phyloP scores from a whole-genome alignment of 1,140 invertebrate species.

The Epicauta chinensis region DNA sequence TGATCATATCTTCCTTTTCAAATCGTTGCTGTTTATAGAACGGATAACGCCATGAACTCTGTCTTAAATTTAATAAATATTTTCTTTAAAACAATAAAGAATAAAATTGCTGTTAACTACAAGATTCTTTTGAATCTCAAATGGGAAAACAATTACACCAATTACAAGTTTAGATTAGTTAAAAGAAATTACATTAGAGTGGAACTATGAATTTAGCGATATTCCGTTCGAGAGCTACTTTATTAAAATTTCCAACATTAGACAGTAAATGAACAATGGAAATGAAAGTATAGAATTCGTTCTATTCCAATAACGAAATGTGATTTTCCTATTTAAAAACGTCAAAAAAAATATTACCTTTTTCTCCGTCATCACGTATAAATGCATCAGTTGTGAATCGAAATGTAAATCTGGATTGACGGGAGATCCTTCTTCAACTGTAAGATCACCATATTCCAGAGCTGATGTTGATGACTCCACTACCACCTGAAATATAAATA shows the following conservation, averaged over 20 bases:
- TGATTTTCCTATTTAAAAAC: no score
- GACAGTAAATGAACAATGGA: no score
- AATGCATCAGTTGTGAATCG: conserved; percentile 80
- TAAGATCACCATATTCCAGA: conserved; percentile 84
- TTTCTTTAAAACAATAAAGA: not conserved
- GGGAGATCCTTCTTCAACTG: conserved; percentile 70
- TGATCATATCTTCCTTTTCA: conserved; percentile 23
- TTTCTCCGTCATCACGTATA: conserved; percentile 90
- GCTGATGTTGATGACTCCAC: conserved; percentile 79
- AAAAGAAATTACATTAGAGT: no score
- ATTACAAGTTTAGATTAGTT: no score
- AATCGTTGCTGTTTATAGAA: conserved; percentile 17
- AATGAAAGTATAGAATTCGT: no score
- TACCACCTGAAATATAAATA: conserved; percentile 60
- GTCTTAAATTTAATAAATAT: conserved; percentile 1
- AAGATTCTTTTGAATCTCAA: no score
- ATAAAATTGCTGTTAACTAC: conserved; percentile 1
- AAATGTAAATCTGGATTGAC: conserved; percentile 88
- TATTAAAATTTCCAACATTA: no score
- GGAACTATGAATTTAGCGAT: no score
- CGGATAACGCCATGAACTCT: conserved; percentile 4
- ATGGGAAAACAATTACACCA: no score
- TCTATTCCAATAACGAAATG: no score
- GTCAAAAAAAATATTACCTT: conserved; percentile 63
- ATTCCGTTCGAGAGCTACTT: no score